A percentile compares a stretch with the other conserved stretches of the same genome.
These are phyloP conservation scores for Boulengeromyrus knoepffleri DNA, from an alignment of 2,113 vertebrate species.

Conservation along the genomic window DNA sequence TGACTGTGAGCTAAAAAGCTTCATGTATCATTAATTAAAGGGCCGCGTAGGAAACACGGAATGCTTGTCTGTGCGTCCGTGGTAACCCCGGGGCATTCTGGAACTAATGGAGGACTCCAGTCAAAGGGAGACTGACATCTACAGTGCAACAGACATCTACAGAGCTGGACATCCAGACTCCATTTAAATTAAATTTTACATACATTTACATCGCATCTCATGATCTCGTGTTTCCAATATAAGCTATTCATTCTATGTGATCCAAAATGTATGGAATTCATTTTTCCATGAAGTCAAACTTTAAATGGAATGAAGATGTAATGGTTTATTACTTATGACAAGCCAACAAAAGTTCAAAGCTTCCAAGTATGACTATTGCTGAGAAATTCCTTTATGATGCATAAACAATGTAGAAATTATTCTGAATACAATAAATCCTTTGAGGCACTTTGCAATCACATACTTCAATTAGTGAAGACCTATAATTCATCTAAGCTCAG, in stretches of 20 bases:
- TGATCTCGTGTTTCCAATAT: background rate
- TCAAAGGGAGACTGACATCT: background rate
- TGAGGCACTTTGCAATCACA: background rate
- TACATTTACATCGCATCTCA: background rate
- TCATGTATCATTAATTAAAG: conserved; percentile 1
- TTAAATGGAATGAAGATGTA: background rate
- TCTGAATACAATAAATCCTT: background rate
- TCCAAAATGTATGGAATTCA: background rate
- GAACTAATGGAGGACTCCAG: background rate
- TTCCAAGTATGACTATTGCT: background rate
- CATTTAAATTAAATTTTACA: background rate
- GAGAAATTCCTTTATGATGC: background rate
- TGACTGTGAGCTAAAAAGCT: conserved; percentile 9
- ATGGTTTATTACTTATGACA: background rate
- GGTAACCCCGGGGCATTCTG: background rate
- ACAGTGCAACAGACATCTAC: background rate
- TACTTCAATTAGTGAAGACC: background rate
- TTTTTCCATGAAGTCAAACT: background rate
- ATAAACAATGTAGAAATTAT: background rate
- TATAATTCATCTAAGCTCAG: background rate
- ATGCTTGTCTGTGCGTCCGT: background rate
- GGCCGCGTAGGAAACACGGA: background rate
- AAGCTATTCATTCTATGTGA: background rate
- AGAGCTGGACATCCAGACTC: background rate
- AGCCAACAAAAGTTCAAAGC: background rate